These are phyloP conservation scores for Phenganax stokvisi DNA, from an alignment of 92 coral and sea anemone species.

Conservation along the genomic window DNA sequence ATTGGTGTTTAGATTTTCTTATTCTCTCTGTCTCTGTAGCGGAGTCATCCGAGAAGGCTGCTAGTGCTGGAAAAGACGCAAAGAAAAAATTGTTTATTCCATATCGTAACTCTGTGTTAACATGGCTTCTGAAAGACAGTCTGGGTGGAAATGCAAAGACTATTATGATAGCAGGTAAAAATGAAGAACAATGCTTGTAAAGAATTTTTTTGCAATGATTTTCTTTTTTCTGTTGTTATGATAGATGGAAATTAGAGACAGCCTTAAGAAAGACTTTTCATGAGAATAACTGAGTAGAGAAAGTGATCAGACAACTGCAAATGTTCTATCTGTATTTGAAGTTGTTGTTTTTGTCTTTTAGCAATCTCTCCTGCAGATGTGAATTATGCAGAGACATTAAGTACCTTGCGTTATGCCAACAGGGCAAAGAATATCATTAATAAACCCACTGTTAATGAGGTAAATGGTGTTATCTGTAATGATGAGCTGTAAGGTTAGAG, in stretches of 20 bases:
- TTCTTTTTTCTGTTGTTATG: not conserved
- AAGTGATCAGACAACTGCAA: no score
- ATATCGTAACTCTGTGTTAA: conserved; percentile 90
- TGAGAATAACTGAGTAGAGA: no score
- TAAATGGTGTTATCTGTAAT: not conserved
- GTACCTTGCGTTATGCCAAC: conserved; percentile 93
- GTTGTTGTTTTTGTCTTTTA: conserved; percentile 14
- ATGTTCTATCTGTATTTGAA: not conserved
- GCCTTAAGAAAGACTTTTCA: no score
- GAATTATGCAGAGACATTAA: conserved; percentile 86
- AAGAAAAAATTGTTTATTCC: conserved; percentile 94
- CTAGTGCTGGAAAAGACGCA: conserved; percentile 63
- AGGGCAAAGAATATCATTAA: conserved; percentile 95
- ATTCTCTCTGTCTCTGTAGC: conserved; percentile 33
- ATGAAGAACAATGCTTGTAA: no score
- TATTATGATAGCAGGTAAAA: conserved; percentile 91
- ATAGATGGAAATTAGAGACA: no score
- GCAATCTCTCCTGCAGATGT: conserved; percentile 98
- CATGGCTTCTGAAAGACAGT: conserved; percentile 96
- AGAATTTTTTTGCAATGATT: not conserved
- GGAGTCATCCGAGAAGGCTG: conserved; percentile 53
- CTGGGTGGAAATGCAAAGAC: conserved; percentile 98
- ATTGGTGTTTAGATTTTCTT: not conserved
- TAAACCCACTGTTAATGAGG: conserved; percentile 96
- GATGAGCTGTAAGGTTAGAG: no score